A percentile compares a stretch with the other conserved stretches of the same genome.
These are phyloP conservation scores for Hemibagrus wyckioides DNA, from an alignment of 2,113 vertebrate species.

Conservation along the genomic window DNA sequence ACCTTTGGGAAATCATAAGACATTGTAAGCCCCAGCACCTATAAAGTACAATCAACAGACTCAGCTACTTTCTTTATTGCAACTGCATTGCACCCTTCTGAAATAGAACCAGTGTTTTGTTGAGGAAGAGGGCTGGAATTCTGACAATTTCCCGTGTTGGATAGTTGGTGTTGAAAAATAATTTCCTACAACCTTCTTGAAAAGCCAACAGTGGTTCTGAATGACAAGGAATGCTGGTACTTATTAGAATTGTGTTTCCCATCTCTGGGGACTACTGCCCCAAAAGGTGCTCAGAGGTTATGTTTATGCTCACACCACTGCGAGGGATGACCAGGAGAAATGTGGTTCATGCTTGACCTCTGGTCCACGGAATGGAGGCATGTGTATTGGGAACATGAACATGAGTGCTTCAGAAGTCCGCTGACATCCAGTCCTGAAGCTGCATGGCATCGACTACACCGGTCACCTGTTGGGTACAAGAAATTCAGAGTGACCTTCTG, in stretches of 20 bases:
- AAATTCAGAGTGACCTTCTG: background rate
- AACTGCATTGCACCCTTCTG: constrained; percentile 21
- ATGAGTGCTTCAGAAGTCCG: background rate
- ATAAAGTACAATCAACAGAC: constrained; percentile 33
- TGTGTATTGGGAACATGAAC: background rate
- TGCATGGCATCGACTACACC: background rate
- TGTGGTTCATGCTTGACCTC: background rate
- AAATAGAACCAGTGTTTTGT: background rate
- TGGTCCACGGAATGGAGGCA: background rate
- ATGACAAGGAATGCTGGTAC: background rate
- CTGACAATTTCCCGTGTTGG: background rate
- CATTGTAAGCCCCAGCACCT: background rate
- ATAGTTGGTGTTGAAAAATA: background rate
- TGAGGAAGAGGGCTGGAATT: background rate
- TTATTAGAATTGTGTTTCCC: background rate
- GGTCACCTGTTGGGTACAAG: background rate
- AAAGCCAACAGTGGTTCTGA: background rate
- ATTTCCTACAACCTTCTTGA: background rate
- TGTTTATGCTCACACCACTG: background rate
- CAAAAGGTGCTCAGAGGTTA: background rate
- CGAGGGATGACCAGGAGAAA: background rate
- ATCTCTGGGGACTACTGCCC: background rate
- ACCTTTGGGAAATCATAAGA: constrained; percentile 43
- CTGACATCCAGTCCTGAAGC: background rate
- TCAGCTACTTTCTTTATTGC: constrained; percentile 34